Evolutionary conservation across 2,113 vertebrate genomes (phyloP).

Genomic region (Gymnobelideus leadbeateri): DNA sequence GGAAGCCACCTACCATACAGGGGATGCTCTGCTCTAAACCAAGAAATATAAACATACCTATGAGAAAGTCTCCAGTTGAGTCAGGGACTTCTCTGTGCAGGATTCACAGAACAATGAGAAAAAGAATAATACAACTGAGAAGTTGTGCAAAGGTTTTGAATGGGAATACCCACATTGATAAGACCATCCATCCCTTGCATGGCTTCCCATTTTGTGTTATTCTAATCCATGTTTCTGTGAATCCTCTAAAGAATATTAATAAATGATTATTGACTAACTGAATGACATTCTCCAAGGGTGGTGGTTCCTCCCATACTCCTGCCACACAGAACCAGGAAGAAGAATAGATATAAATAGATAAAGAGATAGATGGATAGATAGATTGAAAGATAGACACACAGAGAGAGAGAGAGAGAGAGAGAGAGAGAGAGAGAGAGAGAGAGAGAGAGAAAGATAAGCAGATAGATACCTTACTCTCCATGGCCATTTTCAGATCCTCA

Average conservation of each 20-base stretch:
- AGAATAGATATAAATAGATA: background rate
- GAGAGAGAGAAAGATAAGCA: no score
- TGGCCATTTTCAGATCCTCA: background rate
- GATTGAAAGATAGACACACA: no score
- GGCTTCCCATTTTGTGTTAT: background rate
- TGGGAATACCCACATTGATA: background rate
- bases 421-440: no score
- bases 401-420: no score
- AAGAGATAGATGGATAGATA: no score
- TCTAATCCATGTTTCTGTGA: background rate
- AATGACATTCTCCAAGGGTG: background rate
- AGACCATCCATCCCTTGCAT: background rate
- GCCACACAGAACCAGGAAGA: background rate
- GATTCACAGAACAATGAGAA: background rate
- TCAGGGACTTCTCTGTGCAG: background rate
- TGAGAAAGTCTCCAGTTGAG: background rate
- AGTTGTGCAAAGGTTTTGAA: background rate
- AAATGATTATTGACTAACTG: background rate
- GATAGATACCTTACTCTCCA: background rate
- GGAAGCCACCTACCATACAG: background rate
- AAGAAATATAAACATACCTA: background rate
- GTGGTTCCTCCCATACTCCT: background rate
- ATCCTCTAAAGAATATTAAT: background rate
- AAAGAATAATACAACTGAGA: background rate
- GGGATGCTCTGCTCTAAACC: background rate